Percentiles rank a stretch among this genome's conserved stretches.
Conservation (phyloP, 2,113 vertebrate genomes). For the Brachionichthys hirsutus region DNA sequence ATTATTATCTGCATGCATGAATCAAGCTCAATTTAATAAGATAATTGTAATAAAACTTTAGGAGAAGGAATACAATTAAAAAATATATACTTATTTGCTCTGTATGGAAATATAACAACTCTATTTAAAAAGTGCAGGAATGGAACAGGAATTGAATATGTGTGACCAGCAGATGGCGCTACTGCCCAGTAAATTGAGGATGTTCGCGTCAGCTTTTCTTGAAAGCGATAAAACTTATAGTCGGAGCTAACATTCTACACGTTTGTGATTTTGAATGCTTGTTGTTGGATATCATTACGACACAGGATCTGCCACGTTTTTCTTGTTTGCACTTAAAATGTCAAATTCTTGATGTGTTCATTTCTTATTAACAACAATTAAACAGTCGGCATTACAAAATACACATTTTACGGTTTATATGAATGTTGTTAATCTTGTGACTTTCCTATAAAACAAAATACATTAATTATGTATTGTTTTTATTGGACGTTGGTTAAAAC, state of each 20-base stretch:
- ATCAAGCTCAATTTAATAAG: slow-evolving; percentile 23
- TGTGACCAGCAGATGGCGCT: slow-evolving; percentile 46
- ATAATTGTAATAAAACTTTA: slow-evolving; percentile 7
- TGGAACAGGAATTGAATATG: neutral
- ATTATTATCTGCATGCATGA: slow-evolving; percentile 56
- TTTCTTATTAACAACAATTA: slow-evolving; percentile 11
- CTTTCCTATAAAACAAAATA: too few relatives aligned
- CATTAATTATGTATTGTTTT: too few relatives aligned
- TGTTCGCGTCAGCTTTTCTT: neutral
- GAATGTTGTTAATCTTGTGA: too few relatives aligned
- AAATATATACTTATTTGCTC: neutral
- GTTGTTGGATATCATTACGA: slow-evolving; percentile 20
- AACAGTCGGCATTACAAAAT: too few relatives aligned
- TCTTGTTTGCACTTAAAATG: slow-evolving; percentile 46
- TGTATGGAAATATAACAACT: slow-evolving; percentile 2
- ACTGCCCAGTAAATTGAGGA: slow-evolving; percentile 9
- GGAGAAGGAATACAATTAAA: slow-evolving; percentile 8
- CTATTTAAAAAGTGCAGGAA: neutral
- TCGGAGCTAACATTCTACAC: slow-evolving; percentile 15
- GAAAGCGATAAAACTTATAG: neutral
- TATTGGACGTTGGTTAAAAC: too few relatives aligned
- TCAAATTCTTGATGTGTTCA: slow-evolving; percentile 23
- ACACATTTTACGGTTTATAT: too few relatives aligned
- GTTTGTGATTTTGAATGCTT: slow-evolving; percentile 14
- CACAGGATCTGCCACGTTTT: slow-evolving; percentile 8